Conservation (phyloP, 2,888 invertebrate species). For the Tiliacea citrago region DNA sequence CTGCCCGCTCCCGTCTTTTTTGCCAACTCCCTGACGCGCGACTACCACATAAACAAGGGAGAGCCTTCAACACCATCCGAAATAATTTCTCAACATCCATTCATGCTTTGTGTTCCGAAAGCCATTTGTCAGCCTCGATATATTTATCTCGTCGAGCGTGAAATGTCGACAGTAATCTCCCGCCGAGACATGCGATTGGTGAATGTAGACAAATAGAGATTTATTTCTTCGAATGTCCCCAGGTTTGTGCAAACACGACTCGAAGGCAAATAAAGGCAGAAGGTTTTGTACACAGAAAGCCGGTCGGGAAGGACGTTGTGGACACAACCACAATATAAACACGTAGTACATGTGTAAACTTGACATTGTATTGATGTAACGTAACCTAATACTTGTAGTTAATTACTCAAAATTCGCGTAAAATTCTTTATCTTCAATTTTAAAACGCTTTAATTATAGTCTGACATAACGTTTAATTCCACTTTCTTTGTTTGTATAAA, state of each 20-base stretch:
- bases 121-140: slow-evolving; percentile 70
- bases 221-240: slow-evolving; percentile 80
- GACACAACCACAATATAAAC: slow-evolving; percentile 74
- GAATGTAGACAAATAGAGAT: slow-evolving; percentile 85
- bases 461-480: slow-evolving; percentile 29
- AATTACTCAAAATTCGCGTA: slow-evolving; percentile 38
- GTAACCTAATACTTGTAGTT: slow-evolving; percentile 50
- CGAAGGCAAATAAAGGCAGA: slow-evolving; percentile 77
- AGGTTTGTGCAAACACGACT: slow-evolving; percentile 82
- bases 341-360: slow-evolving; percentile 74
- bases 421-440: slow-evolving; percentile 37
- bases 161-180: slow-evolving; percentile 74
- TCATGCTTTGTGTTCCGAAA: slow-evolving; percentile 61
- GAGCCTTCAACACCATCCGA: slow-evolving; percentile 77
- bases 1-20: slow-evolving; percentile 79
- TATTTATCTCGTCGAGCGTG: slow-evolving; percentile 74
- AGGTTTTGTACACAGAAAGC: slow-evolving; percentile 77
- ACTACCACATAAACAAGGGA: slow-evolving; percentile 75
- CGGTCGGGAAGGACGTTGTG: slow-evolving; percentile 76
- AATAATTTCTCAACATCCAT: slow-evolving; percentile 58
- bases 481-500: slow-evolving; percentile 23
- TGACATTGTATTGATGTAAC: slow-evolving; percentile 74
- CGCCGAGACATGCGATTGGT: slow-evolving; percentile 78
- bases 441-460: neutral
- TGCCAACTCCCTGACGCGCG: slow-evolving; percentile 73